phyloP scores from a whole-genome alignment of 1,140 invertebrate genomes.

The Maconellicoccus hirsutus region DNA sequence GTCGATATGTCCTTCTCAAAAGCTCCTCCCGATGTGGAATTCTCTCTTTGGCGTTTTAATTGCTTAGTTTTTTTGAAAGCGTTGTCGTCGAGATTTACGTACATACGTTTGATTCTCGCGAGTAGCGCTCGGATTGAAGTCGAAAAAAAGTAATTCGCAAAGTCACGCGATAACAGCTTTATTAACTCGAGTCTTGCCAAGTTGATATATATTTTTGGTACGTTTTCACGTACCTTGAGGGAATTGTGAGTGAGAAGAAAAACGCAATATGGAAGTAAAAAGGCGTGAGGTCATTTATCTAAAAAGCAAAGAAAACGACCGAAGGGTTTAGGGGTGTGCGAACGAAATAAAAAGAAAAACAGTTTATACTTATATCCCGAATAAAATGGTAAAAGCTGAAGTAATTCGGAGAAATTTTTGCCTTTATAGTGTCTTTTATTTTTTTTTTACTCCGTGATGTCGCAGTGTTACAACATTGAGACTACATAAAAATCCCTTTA shows the following conservation, averaged over 20 bases:
- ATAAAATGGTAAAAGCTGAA: background rate
- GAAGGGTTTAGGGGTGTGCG: background rate
- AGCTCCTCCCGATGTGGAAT: too few relatives aligned
- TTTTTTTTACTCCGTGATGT: too few relatives aligned
- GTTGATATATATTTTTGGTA: background rate
- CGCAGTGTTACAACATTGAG: too few relatives aligned
- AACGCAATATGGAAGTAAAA: constrained; percentile 1
- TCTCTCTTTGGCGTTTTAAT: too few relatives aligned
- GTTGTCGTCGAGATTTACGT: too few relatives aligned
- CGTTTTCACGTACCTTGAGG: background rate
- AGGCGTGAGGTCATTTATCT: constrained; percentile 2
- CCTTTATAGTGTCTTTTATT: background rate
- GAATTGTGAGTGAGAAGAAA: background rate
- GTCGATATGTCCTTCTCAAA: background rate
- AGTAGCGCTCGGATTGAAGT: too few relatives aligned
- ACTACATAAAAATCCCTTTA: too few relatives aligned
- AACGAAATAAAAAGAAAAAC: background rate
- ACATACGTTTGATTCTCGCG: too few relatives aligned
- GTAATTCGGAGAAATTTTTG: background rate
- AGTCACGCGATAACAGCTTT: constrained; percentile 7
- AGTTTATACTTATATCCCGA: background rate
- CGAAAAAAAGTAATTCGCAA: background rate
- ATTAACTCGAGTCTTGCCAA: background rate
- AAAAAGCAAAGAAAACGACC: background rate
- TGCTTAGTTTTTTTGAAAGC: too few relatives aligned